Evolutionary conservation across 2,888 invertebrate species (phyloP).

Genomic region (Myopa tessellatipennis): DNA sequence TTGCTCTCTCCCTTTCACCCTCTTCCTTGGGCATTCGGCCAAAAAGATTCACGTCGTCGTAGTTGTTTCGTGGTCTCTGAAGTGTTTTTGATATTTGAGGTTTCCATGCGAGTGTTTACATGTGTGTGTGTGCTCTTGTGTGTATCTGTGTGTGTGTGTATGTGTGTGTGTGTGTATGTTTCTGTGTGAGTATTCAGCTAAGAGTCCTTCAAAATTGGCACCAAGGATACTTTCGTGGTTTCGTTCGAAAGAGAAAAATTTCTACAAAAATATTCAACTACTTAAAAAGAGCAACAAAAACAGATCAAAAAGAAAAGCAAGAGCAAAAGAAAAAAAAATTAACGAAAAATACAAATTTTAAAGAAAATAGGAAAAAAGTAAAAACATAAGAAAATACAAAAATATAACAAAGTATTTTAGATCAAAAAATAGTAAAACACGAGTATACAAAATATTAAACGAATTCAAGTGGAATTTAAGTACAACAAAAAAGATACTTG

Average conservation of each 20-base stretch:
- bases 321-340: too few species aligned
- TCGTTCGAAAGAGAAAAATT: background rate
- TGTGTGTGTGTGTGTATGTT: slow-evolving; percentile 3
- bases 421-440: too few species aligned
- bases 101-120: too few species aligned
- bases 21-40: slow-evolving; percentile 22
- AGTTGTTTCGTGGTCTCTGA: slow-evolving; percentile 1
- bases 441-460: too few species aligned
- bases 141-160: background rate
- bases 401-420: background rate
- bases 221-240: background rate
- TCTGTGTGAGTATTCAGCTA: slow-evolving; percentile 12
- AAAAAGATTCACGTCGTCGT: slow-evolving; percentile 18
- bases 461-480: too few species aligned
- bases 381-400: background rate
- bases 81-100: slow-evolving; percentile 1
- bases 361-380: background rate
- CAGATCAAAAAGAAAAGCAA: too few species aligned
- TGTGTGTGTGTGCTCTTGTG: too few species aligned
- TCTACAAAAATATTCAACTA: background rate
- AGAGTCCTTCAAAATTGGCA: background rate
- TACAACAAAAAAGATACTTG: too few species aligned
- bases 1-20: background rate
- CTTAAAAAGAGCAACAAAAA: too few species aligned
- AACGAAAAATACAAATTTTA: too few species aligned